Conservation (phyloP, 2,888 invertebrate species). For the Blastobasis lacticolella region DNA sequence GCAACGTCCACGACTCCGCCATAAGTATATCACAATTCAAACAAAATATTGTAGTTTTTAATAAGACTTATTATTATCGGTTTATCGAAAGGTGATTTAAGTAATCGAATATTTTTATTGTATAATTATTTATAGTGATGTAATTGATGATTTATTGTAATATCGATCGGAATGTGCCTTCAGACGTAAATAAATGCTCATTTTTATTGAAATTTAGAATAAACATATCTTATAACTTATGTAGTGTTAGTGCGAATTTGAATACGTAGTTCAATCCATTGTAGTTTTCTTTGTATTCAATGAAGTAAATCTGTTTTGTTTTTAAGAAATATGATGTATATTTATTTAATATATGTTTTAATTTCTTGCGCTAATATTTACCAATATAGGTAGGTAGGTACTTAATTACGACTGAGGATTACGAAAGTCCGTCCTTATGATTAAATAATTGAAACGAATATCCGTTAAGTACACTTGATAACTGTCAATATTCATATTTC, state of each 20-base stretch:
- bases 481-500: conserved; percentile 9
- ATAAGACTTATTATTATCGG: conserved; percentile 8
- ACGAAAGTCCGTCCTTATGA: conserved; percentile 29
- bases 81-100: conserved; percentile 5
- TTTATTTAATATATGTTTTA: conserved; percentile 25
- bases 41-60: conserved; percentile 16
- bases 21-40: conserved; percentile 51
- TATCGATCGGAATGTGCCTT: conserved; percentile 38
- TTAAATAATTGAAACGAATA: neutral
- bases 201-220: conserved; percentile 31
- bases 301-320: neutral
- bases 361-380: conserved; percentile 23
- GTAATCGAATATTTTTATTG: neutral
- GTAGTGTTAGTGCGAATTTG: conserved; percentile 18
- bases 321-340: conserved; percentile 26
- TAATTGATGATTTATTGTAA: conserved; percentile 31
- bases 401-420: conserved; percentile 30
- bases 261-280: conserved; percentile 20
- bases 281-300: no score
- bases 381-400: conserved; percentile 17
- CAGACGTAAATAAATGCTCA: conserved; percentile 44
- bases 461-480: conserved; percentile 21
- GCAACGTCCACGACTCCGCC: conserved; percentile 59
- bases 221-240: conserved; percentile 29
- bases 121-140: conserved; percentile 16